These are phyloP conservation scores for Diplolepis rosae DNA, from an alignment of 2,888 invertebrate genomes.

Conservation along the genomic window DNA sequence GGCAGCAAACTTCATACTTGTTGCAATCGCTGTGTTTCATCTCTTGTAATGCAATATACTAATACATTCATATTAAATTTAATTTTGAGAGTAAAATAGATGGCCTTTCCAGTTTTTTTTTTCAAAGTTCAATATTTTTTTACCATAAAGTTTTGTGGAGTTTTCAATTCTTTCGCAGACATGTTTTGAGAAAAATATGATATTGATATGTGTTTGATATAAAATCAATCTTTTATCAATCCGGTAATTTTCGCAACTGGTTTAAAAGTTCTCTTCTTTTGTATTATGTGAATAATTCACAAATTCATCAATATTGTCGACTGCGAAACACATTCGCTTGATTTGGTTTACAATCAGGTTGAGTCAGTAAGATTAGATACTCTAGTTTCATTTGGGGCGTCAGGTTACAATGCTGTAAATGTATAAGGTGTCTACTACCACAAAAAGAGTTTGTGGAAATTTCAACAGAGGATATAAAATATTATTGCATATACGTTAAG, in stretches of 20 bases:
- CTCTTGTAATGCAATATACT: too few relatives aligned
- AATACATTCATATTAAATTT: too few relatives aligned
- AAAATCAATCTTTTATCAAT: too few relatives aligned
- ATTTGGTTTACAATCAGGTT: neutral
- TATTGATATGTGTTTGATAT: too few relatives aligned
- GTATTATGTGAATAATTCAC: too few relatives aligned
- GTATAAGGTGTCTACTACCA: conserved; percentile 14
- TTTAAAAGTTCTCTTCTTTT: too few relatives aligned
- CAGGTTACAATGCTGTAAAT: conserved; percentile 19
- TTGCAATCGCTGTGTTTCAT: too few relatives aligned
- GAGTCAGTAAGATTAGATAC: neutral
- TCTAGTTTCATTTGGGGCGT: neutral
- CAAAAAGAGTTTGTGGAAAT: conserved; percentile 29
- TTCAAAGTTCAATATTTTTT: too few relatives aligned
- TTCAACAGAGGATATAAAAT: neutral
- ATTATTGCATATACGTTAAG: conserved; percentile 22
- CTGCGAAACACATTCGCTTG: neutral
- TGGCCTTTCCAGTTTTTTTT: too few relatives aligned
- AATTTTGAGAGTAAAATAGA: too few relatives aligned
- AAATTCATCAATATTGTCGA: neutral
- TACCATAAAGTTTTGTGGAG: neutral
- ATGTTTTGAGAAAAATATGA: neutral
- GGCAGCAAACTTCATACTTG: too few relatives aligned
- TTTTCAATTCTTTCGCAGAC: neutral
- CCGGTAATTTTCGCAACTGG: too few relatives aligned